Evolutionary conservation across 2,797 vertebrate species (phyloP).

Genomic region (Myioborus melanocephalus): DNA sequence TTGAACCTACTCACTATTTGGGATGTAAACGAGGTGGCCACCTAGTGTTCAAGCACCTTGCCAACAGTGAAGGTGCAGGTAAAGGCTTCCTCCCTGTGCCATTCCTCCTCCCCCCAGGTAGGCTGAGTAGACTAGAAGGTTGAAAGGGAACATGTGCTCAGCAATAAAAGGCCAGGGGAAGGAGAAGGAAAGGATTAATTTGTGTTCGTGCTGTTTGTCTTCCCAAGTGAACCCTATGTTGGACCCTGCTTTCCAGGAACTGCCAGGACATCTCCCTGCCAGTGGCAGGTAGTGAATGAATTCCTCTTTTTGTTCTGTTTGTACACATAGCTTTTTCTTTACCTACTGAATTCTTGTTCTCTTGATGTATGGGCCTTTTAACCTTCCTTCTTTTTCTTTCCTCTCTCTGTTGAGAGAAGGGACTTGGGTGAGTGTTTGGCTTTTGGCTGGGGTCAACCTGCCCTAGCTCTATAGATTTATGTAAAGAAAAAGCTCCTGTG

Average conservation of each 20-base stretch:
- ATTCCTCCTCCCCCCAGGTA: accelerated
- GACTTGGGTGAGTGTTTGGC: neutral
- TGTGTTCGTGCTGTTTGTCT: neutral
- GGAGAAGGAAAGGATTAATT: neutral
- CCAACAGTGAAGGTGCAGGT: neutral
- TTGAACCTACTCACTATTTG: neutral
- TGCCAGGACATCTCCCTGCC: neutral
- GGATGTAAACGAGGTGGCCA: neutral
- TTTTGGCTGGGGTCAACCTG: neutral
- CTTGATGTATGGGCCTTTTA: neutral
- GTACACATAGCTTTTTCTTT: neutral
- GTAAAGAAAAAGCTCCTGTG: neutral
- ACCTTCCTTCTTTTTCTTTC: neutral
- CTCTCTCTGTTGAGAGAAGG: neutral
- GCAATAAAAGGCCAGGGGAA: neutral
- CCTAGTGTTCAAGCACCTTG: constrained; percentile 10
- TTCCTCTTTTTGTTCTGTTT: neutral
- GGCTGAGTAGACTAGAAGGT: neutral
- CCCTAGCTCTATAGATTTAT: neutral
- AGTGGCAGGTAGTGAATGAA: neutral
- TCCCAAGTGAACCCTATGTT: neutral
- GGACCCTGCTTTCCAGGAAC: neutral
- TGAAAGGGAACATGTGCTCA: neutral
- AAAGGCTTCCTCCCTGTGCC: neutral
- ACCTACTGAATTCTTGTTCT: neutral